Base-by-base conservation (phyloP, 2,797 vertebrate species). In the Sparus aurata region DNA sequence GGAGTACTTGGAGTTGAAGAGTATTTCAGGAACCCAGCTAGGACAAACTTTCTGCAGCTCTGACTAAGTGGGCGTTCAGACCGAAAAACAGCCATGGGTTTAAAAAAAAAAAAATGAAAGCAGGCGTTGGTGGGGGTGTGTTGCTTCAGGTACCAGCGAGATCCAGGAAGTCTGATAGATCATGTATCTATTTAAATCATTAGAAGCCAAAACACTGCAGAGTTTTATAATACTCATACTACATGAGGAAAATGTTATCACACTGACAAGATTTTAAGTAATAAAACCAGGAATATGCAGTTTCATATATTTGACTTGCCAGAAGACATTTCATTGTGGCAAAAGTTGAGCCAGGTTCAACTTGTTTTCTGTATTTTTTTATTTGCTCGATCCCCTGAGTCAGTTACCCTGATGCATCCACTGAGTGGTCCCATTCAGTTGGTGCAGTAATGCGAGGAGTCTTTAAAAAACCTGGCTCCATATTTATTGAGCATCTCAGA, bases 11-110 rank as follows among this genome's bases (percentile, higher is more conserved):
- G 55, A 67, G 65, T 76, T 73, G 57, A 73, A 49, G 58, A 75
- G 57, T 87, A 84, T 88, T 87, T 85, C 74, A 5, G 65, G 84
- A 84, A 69, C 25, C 7, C 46, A 11, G 68, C 73, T 76, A 22
- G 22, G 84, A 67, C 52, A 78, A 73, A 75, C 67, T 69, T 84
- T 81, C 13, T 23, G 34, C 76, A 53, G 63, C 71, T 78, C 46
- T 76, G 75, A 82, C 73, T 50, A 57, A 65, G 77, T 82, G 71
- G 73, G 69, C 4, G 71, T 62, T 79, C 9, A 62, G 79, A 81
- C 55, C 25, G 38, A 77, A 71, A 85, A 86, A 58, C 38, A 81
- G 53, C 52, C 45, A 15, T 38, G 43, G 3, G 25, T 67, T 72
- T 49, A 23, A 70, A 72, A 53, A 54, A 22, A 72, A 77, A 55